These are phyloP conservation scores for Turdus rufiventris DNA, from an alignment of 2,113 vertebrate species.

Conservation along the genomic window DNA sequence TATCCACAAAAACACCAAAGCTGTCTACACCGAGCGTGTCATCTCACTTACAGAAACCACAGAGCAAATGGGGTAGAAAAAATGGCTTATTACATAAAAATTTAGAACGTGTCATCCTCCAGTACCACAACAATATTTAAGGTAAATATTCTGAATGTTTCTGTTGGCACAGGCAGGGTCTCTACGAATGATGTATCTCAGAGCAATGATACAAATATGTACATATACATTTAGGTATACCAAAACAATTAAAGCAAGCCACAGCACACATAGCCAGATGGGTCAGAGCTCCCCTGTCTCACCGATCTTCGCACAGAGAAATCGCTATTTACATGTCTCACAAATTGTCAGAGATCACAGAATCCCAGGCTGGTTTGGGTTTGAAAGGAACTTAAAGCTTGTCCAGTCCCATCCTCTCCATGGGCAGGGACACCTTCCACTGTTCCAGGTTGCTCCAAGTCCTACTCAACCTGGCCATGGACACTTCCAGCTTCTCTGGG, in stretches of 20 bases:
- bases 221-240: neutral
- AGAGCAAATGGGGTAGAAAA: neutral
- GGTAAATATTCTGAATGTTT: neutral
- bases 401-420: neutral
- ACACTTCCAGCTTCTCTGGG: neutral
- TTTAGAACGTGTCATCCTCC: neutral
- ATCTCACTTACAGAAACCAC: neutral
- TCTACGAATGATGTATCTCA: neutral
- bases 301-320: neutral
- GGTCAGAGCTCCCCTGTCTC: neutral
- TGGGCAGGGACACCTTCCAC: neutral
- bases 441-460: neutral
- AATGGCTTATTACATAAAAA: neutral
- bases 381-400: neutral
- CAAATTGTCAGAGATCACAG: neutral
- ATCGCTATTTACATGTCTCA: fast-evolving
- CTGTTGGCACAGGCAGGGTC: neutral
- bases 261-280: neutral
- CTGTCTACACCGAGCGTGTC: fast-evolving
- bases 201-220: neutral
- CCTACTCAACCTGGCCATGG: neutral
- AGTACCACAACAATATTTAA: neutral
- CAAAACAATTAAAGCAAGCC: neutral
- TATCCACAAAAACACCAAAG: neutral
- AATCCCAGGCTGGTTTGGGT: neutral